Evolutionary conservation across 2,888 invertebrate genomes (phyloP).

Genomic region (Rotaria socialis): DNA sequence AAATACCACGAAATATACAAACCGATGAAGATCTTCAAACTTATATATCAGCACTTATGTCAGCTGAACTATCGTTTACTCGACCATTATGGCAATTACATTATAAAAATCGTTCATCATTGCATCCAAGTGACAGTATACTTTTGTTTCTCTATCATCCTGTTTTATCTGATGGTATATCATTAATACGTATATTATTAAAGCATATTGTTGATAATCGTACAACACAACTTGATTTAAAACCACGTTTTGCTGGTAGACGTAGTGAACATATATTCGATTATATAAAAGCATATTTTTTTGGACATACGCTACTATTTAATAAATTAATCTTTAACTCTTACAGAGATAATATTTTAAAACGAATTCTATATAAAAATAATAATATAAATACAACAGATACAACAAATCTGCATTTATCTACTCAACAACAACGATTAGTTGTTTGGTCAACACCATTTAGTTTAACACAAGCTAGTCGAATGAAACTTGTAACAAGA

Average conservation of each 20-base stretch:
- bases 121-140: constrained; percentile 4
- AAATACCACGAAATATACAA: constrained; percentile 22
- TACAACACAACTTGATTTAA: constrained; percentile 42
- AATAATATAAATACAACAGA: neutral
- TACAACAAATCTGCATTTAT: neutral
- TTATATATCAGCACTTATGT: neutral
- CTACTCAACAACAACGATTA: constrained; percentile 8
- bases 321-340: neutral
- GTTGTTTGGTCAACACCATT: constrained; percentile 46
- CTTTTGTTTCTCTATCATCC: constrained; percentile 44
- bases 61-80: neutral
- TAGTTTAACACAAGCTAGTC: constrained; percentile 36
- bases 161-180: constrained; percentile 38
- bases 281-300: constrained; percentile 23
- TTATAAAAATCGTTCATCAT: constrained; percentile 26
- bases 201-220: constrained; percentile 44
- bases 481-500: constrained; percentile 44
- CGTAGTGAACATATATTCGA: neutral
- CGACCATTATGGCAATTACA: constrained; percentile 12
- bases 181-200: constrained; percentile 41
- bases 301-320: neutral
- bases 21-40: neutral
- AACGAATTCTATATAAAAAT: neutral
- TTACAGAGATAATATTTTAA: neutral
- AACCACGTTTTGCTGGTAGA: constrained; percentile 41